Percentiles rank a stretch among this genome's conserved stretches.
Conservation (phyloP, 1,140 invertebrate genomes). For the Chrysomallon squamiferum region DNA sequence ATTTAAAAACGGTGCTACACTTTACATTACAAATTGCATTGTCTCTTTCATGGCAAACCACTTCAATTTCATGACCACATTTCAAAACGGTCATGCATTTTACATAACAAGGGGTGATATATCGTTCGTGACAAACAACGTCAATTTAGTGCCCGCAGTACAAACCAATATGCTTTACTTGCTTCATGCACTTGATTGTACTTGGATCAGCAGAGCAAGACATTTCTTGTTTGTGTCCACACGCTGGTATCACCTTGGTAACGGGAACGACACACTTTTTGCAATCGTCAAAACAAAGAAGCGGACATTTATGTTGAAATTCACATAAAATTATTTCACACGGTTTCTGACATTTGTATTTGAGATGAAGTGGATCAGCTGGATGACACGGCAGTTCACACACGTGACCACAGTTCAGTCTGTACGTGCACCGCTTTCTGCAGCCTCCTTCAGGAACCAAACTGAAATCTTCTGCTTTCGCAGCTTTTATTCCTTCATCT, state of each 20-base stretch:
- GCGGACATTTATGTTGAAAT: conserved; percentile 76
- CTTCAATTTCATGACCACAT: conserved; percentile 35
- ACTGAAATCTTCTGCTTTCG: conserved; percentile 55
- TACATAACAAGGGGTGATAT: conserved; percentile 12
- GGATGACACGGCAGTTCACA: conserved; percentile 54
- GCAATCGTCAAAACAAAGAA: conserved; percentile 70
- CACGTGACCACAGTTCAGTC: conserved; percentile 58
- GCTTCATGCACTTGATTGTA: conserved; percentile 42
- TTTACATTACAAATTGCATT: conserved; percentile 63
- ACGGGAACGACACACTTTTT: conserved; percentile 72
- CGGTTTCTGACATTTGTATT: conserved; percentile 41
- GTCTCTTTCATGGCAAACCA: conserved; percentile 69
- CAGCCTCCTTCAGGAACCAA: conserved; percentile 63
- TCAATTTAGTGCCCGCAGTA: conserved; percentile 48
- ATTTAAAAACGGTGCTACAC: conserved; percentile 54
- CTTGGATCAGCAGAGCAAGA: conserved; percentile 69
- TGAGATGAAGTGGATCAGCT: conserved; percentile 37
- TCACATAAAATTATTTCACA: conserved; percentile 36
- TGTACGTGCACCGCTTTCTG: conserved; percentile 47
- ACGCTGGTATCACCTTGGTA: conserved; percentile 38
- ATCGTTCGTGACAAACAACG: conserved; percentile 32
- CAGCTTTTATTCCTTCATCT: conserved; percentile 28
- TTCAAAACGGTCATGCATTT: conserved; percentile 27
- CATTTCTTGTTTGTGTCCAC: conserved; percentile 70
- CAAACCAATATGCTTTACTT: conserved; percentile 34